Percentiles rank a stretch among this genome's conserved stretches.
These are phyloP conservation scores for Nibea coibor DNA, from an alignment of 2,113 vertebrate genomes.

Conservation along the genomic window DNA sequence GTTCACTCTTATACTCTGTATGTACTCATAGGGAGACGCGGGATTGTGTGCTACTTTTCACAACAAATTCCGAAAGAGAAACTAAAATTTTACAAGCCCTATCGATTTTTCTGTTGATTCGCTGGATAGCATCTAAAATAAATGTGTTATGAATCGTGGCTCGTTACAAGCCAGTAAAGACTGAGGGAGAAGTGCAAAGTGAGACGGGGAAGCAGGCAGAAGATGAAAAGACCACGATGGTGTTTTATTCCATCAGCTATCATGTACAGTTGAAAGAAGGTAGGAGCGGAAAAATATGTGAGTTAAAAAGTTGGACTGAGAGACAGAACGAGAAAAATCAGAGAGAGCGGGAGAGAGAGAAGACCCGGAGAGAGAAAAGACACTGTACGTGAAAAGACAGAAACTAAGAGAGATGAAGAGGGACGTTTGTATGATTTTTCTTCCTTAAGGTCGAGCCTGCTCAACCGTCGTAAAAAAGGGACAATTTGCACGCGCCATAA, in stretches of 20 bases:
- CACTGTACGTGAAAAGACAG: conserved; percentile 28
- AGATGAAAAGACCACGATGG: conserved; percentile 38
- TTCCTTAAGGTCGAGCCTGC: conserved; percentile 70
- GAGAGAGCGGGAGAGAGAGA: not conserved
- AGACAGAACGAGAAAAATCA: not conserved
- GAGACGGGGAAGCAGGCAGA: conserved; percentile 12
- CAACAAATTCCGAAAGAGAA: conserved; percentile 6
- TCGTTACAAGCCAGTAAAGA: conserved; percentile 24
- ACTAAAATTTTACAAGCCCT: not conserved
- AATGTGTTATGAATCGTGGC: conserved; percentile 26
- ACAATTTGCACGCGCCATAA: conserved; percentile 80
- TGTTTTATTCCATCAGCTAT: conserved; percentile 29
- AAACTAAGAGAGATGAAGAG: conserved; percentile 54
- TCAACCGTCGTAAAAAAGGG: conserved; percentile 66
- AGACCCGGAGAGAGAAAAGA: conserved; percentile 14
- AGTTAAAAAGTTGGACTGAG: conserved; percentile 15
- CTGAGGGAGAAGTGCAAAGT: conserved; percentile 21
- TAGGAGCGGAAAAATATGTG: not conserved
- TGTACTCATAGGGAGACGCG: not conserved
- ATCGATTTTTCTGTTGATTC: conserved; percentile 33
- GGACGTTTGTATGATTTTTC: conserved; percentile 49
- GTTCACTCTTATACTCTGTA: not conserved
- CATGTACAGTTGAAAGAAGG: conserved; percentile 21
- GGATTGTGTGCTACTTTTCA: conserved; percentile 1
- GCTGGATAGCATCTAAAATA: conserved; percentile 29